Evolutionary conservation across 2,888 invertebrate species (phyloP).

Genomic region (Ellobium chinense): DNA sequence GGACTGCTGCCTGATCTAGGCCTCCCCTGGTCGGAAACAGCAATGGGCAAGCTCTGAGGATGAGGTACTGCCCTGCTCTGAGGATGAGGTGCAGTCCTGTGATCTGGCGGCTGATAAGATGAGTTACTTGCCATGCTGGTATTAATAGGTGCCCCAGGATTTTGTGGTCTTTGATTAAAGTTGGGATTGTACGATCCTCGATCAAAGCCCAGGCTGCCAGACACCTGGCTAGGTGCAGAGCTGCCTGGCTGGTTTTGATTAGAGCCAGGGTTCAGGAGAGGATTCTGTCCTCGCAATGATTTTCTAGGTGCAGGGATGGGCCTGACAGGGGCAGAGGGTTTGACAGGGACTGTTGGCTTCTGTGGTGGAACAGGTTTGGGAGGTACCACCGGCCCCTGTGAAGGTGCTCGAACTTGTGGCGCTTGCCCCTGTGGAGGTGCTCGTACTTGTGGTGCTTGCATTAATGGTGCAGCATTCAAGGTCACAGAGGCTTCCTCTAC

Average conservation of each 20-base stretch:
- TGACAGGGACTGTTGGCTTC: constrained; percentile 2
- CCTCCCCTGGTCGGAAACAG: not conserved
- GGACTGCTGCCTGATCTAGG: not conserved
- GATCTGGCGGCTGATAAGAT: not conserved
- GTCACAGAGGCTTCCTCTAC: not conserved
- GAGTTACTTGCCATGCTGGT: not conserved
- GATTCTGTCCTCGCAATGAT: not conserved
- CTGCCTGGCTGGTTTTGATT: not conserved
- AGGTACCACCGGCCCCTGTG: constrained; percentile 2
- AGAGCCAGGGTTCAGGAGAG: not conserved
- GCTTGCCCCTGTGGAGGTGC: not conserved
- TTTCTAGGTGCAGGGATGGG: constrained; percentile 26
- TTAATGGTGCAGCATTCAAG: not conserved
- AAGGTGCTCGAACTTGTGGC: not conserved
- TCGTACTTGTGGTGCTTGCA: not conserved
- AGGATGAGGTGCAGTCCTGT: not conserved
- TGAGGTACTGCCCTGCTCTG: not conserved
- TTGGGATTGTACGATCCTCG: not conserved
- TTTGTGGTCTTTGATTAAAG: not conserved
- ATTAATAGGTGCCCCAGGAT: not conserved
- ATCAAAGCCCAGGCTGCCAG: not conserved
- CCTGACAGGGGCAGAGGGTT: constrained; percentile 18
- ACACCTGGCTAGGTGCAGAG: not conserved
- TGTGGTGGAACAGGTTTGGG: constrained; percentile 17
- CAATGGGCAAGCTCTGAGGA: not conserved